Conservation (phyloP, 2,113 vertebrate genomes). For the Amia ocellicauda region DNA sequence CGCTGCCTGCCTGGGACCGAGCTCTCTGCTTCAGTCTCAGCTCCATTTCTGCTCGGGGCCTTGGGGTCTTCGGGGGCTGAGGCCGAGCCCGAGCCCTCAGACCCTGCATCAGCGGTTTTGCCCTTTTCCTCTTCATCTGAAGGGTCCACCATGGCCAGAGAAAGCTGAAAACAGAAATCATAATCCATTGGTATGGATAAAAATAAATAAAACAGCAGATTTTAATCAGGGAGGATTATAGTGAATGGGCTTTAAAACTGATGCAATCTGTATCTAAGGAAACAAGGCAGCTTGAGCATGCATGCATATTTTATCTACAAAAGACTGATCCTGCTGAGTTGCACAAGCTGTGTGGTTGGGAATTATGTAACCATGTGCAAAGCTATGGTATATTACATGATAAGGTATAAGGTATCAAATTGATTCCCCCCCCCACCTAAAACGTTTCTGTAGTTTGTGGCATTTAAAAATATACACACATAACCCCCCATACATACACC, state of each 20-base stretch:
- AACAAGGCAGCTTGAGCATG: slow-evolving; percentile 26
- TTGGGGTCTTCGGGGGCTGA: slow-evolving; percentile 46
- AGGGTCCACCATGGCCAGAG: slow-evolving; percentile 67
- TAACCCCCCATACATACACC: too few species aligned
- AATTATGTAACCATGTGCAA: too few species aligned
- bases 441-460: too few species aligned
- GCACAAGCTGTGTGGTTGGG: too few species aligned
- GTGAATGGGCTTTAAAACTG: slow-evolving; percentile 35
- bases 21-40: slow-evolving; percentile 26
- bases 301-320: slow-evolving; percentile 35
- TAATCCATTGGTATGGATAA: neutral
- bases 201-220: slow-evolving; percentile 29
- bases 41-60: slow-evolving; percentile 1
- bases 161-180: neutral
- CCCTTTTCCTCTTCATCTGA: slow-evolving; percentile 64
- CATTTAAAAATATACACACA: too few species aligned
- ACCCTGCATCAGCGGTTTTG: slow-evolving; percentile 49
- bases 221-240: slow-evolving; percentile 44
- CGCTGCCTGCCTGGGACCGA: slow-evolving; percentile 42
- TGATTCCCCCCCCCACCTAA: too few species aligned
- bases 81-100: slow-evolving; percentile 40
- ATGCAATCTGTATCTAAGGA: slow-evolving; percentile 37
- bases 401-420: too few species aligned
- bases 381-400: too few species aligned
- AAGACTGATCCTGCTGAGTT: too few species aligned